phyloP scores from a whole-genome alignment of 2,113 vertebrate species.

The Camelus dromedarius region DNA sequence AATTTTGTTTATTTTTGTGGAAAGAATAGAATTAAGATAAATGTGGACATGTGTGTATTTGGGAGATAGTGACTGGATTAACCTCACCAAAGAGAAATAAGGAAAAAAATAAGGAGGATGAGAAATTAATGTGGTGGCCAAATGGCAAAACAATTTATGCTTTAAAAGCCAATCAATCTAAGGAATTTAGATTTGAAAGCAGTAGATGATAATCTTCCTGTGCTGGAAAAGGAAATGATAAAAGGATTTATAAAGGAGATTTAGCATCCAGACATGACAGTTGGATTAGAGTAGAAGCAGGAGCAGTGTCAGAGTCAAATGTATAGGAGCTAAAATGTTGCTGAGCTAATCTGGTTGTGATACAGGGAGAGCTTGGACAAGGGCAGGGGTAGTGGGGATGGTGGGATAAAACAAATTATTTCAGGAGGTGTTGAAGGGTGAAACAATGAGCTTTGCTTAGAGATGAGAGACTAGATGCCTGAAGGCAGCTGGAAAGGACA shows the following conservation, averaged over 20 bases:
- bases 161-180: background rate
- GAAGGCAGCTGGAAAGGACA: background rate
- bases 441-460: background rate
- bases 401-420: background rate
- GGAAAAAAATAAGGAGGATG: background rate
- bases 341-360: background rate
- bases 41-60: background rate
- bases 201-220: background rate
- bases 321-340: background rate
- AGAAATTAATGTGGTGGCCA: background rate
- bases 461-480: background rate
- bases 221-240: conserved; percentile 38
- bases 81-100: background rate
- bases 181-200: conserved; percentile 43
- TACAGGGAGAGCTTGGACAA: background rate
- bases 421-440: background rate
- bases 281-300: background rate
- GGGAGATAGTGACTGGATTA: background rate
- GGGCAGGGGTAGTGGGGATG: background rate
- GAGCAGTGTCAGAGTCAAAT: background rate
- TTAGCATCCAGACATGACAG: background rate
- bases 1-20: background rate
- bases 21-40: background rate
- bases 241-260: conserved; percentile 22
- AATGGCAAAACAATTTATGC: background rate